Conservation (phyloP, 2,113 vertebrate genomes). For the Parus major region DNA sequence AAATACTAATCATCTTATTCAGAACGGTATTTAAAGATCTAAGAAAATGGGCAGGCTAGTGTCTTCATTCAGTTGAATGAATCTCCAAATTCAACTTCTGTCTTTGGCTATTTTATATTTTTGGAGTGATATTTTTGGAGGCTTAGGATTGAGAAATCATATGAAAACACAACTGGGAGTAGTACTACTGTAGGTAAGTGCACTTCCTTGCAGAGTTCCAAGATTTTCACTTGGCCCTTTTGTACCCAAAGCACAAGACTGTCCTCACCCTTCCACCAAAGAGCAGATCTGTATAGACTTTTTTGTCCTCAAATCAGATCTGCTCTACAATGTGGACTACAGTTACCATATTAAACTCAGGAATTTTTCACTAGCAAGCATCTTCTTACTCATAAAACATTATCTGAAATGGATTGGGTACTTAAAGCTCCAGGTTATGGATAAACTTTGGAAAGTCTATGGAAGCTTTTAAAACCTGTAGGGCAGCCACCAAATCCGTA, state of each 20-base stretch:
- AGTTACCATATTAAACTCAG: not conserved
- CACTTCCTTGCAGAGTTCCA: not conserved
- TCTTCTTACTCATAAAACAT: not conserved
- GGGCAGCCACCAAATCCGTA: not conserved
- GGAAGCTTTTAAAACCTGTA: not conserved
- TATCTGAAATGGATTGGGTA: not conserved
- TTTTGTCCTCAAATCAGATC: not conserved
- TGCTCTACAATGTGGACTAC: not conserved
- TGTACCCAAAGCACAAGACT: not conserved
- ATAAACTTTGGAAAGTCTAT: not conserved
- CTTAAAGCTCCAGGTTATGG: not conserved
- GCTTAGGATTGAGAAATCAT: not conserved
- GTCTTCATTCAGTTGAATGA: not conserved
- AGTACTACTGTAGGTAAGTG: not conserved
- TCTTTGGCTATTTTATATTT: not conserved
- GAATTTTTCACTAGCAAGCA: not conserved
- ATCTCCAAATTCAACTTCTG: not conserved
- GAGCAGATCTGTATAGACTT: not conserved
- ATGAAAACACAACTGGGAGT: not conserved
- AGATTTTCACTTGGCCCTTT: not conserved
- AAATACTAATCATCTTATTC: not conserved
- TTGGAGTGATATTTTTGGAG: not conserved
- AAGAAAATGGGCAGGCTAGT: not conserved
- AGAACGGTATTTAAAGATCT: not conserved
- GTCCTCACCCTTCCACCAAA: not conserved